Conservation (phyloP, 2,797 vertebrate genomes). For the Chaetophractus vellerosus region DNA sequence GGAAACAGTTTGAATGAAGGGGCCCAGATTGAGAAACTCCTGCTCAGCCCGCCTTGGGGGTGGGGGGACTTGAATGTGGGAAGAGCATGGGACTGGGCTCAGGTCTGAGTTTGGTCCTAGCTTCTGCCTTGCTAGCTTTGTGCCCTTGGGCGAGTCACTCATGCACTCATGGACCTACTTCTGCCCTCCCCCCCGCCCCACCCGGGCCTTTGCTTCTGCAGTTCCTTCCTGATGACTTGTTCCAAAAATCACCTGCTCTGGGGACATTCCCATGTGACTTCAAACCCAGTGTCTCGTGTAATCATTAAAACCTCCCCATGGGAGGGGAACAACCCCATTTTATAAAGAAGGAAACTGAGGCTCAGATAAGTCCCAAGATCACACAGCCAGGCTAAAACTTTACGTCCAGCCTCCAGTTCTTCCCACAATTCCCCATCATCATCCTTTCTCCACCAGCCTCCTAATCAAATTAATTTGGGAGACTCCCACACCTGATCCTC, state of each 20-base stretch:
- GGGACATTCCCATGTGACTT: neutral
- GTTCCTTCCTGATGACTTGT: neutral
- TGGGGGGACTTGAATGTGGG: too few species aligned
- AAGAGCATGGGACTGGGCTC: neutral
- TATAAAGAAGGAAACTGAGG: neutral
- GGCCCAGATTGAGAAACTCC: neutral
- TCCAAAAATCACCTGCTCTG: neutral
- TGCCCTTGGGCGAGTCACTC: neutral
- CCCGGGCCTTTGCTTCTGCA: neutral
- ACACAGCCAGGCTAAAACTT: neutral
- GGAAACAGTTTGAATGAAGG: neutral
- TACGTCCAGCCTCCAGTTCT: neutral
- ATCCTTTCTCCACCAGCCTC: neutral
- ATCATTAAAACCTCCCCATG: neutral
- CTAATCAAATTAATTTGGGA: neutral
- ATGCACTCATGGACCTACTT: fast-evolving
- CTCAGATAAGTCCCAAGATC: neutral
- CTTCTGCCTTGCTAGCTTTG: neutral
- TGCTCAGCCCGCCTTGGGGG: too few species aligned
- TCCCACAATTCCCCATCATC: neutral
- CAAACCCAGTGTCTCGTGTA: neutral
- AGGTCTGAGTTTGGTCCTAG: neutral
- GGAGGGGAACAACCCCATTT: neutral
- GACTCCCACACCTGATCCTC: neutral
- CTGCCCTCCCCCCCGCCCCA: too few species aligned